These are phyloP conservation scores for Elephas maximus DNA, from an alignment of 2,113 vertebrate species.

Conservation along the genomic window DNA sequence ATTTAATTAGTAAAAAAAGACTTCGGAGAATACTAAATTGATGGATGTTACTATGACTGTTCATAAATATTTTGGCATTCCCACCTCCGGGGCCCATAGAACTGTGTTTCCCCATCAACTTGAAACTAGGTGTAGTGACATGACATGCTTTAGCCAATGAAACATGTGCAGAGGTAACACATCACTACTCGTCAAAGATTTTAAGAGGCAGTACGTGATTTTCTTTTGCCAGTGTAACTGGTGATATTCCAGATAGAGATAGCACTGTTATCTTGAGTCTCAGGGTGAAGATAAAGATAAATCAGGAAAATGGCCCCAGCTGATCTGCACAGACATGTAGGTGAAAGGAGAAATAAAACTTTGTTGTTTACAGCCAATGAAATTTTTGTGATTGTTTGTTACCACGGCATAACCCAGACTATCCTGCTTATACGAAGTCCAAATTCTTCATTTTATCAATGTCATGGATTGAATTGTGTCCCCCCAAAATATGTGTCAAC, in stretches of 20 bases:
- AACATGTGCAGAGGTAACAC: not conserved
- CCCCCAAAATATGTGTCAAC: no score
- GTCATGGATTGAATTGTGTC: no score
- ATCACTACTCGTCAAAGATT: not conserved
- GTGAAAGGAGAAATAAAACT: not conserved
- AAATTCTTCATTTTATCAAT: not conserved
- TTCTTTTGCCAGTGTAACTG: not conserved
- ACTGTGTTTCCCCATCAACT: not conserved
- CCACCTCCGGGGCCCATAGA: not conserved
- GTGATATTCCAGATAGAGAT: not conserved
- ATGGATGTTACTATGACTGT: not conserved
- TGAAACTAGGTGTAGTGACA: not conserved
- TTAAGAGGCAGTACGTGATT: not conserved
- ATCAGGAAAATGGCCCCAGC: not conserved
- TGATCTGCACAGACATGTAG: not conserved
- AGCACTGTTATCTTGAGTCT: not conserved
- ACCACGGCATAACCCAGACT: not conserved
- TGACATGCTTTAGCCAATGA: not conserved
- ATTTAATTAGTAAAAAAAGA: not conserved
- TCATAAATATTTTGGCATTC: not conserved
- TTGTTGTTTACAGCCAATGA: not conserved
- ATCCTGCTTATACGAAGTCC: not conserved
- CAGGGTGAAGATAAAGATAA: not conserved
- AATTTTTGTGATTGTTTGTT: not conserved
- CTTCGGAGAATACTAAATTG: not conserved